phyloP scores from a whole-genome alignment of 2,888 invertebrate genomes.

The Julus scanicus region DNA sequence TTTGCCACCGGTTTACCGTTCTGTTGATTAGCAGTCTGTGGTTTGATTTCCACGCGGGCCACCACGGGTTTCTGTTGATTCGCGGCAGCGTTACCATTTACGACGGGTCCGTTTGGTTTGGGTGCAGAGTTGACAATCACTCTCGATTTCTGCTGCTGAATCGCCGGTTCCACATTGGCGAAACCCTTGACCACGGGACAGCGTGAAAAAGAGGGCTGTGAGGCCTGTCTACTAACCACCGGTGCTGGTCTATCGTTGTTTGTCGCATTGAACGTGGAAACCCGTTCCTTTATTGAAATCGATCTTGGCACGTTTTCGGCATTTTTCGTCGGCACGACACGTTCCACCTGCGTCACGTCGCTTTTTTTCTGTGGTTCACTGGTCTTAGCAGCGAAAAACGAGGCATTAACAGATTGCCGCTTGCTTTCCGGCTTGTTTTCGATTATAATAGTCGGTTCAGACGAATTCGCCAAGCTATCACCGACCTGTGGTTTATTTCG shows the following conservation, averaged over 20 bases:
- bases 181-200: slow-evolving; percentile 54
- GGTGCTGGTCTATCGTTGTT: slow-evolving; percentile 41
- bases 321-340: neutral
- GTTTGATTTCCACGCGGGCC: slow-evolving; percentile 44
- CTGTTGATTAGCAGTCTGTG: neutral
- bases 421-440: neutral
- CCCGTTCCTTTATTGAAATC: neutral
- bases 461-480: neutral
- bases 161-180: slow-evolving; percentile 30
- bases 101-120: slow-evolving; percentile 9
- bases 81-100: neutral
- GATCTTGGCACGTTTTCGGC: slow-evolving; percentile 16
- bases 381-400: neutral
- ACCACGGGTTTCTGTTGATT: neutral
- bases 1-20: slow-evolving; percentile 27
- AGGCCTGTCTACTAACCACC: neutral
- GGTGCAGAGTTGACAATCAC: slow-evolving; percentile 34
- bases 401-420: neutral
- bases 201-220: slow-evolving; percentile 22
- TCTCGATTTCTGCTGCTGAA: slow-evolving; percentile 49
- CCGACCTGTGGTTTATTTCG: neutral
- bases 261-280: slow-evolving; percentile 31
- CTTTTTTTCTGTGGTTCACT: neutral
- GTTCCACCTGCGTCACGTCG: neutral
- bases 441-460: slow-evolving; percentile 21